Evolutionary conservation across 2,797 vertebrate species (phyloP), one percentile per base, ranked within the genome.

Genomic region (Sebastes hubbsi): DNA sequence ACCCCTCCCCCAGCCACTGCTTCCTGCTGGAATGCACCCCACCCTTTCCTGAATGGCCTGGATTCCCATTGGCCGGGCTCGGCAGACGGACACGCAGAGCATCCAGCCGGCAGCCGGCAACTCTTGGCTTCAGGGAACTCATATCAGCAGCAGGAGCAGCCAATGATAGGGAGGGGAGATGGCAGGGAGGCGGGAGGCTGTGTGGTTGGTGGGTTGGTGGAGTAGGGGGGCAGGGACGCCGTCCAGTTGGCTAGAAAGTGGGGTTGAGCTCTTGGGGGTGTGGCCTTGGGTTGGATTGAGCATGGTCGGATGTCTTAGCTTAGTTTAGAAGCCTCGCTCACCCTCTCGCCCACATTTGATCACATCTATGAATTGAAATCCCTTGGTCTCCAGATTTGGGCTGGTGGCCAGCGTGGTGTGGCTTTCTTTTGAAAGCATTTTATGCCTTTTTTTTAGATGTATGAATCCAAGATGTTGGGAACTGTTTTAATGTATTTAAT

Each of bases 21-120:
- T 95, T 95, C 93, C 93, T 93, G 91, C 91, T 94, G 94, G 93
- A 95, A 95, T 94, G 93, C 76, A 91, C 92, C 91, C 92, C 92
- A 93, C 93, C 94, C 93, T 94, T 94, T 94, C 92, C 91, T 93
- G 94, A 93, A 89, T 92, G 93, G 91, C 89, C 94, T 93, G 90
- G 86, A 90, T 93, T 93, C 81, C 83, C 75, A 94, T 95, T 95
- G 93, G 94, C 78, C 32, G 11, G 9, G 1, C 54, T 14, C 0
- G 0, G n/a, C 58, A 64, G 89, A 94, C 14, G 54, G 92, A 87
- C 86, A 49, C 84, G 68, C 78, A 0, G 32, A 38, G 54, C 77
- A 80, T 78, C 93, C 91, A 91, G 81, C 75, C 86, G 63, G 80
- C 64, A 68, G 77, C 63, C 38, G 3, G 85, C 82, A 27, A 76